Percentiles rank a stretch among this genome's conserved stretches.
Evolutionary conservation across 2,888 invertebrate species (phyloP).

Genomic region (Leptura quadrifasciata): DNA sequence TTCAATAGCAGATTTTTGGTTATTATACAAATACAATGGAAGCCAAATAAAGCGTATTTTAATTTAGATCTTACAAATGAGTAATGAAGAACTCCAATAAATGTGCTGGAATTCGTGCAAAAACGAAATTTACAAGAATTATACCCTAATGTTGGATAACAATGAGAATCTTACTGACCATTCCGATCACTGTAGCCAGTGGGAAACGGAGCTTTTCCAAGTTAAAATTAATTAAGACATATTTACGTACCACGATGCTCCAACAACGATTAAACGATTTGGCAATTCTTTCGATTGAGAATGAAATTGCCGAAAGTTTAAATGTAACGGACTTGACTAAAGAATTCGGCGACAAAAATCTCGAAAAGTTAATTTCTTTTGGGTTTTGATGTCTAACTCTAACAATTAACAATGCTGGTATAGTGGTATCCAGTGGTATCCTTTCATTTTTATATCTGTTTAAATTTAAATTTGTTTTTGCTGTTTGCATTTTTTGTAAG

Average conservation of each 20-base stretch:
- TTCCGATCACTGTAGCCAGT: neutral
- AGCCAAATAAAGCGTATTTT: too few species aligned
- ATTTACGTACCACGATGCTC: too few species aligned
- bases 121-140: conserved; percentile 18
- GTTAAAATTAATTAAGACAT: neutral
- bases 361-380: conserved; percentile 3
- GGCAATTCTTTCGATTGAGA: conserved; percentile 4
- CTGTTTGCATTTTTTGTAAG: conserved; percentile 24
- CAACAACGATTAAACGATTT: too few species aligned
- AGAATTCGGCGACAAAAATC: conserved; percentile 17
- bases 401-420: conserved; percentile 14
- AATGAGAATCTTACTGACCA: neutral
- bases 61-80: too few species aligned
- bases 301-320: conserved; percentile 20
- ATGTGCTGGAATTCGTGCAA: conserved; percentile 16
- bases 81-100: conserved; percentile 16
- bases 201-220: conserved; percentile 11
- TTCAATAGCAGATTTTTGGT: too few species aligned
- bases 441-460: neutral
- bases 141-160: conserved; percentile 20
- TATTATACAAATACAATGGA: too few species aligned
- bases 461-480: conserved; percentile 5
- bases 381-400: conserved; percentile 9
- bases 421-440: conserved; percentile 15
- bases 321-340: conserved; percentile 13